Percentiles rank a stretch among this genome's conserved stretches.
phyloP scores from a whole-genome alignment of 2,113 vertebrate species.

The Heteronetta atricapilla region DNA sequence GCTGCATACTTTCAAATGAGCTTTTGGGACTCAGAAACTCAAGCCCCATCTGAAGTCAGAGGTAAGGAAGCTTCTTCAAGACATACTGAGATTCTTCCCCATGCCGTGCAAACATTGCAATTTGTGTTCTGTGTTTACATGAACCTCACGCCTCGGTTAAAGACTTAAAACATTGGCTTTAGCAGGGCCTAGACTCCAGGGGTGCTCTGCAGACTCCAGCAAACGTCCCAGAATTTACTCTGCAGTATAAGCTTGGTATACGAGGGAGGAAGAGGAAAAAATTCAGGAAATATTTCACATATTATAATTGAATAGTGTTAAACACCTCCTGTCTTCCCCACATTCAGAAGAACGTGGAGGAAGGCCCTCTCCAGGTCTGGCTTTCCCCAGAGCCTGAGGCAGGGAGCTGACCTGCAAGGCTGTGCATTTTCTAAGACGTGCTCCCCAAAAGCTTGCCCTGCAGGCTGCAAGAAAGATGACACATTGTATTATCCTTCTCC shows the following conservation, averaged over 20 bases:
- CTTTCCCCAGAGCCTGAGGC: background rate
- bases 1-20: background rate
- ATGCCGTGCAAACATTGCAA: background rate
- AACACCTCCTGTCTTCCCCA: background rate
- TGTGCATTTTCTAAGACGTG: background rate
- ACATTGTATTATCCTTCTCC: background rate
- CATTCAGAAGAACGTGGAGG: background rate
- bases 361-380: background rate
- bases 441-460: background rate
- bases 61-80: background rate
- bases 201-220: background rate
- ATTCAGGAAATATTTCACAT: background rate
- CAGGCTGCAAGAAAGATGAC: background rate
- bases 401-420: background rate
- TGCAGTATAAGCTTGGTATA: accelerated
- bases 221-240: background rate
- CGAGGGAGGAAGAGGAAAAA: background rate
- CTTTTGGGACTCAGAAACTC: background rate
- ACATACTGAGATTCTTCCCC: background rate
- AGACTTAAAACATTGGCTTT: background rate
- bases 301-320: background rate
- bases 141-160: background rate
- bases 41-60: background rate
- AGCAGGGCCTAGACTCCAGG: background rate
- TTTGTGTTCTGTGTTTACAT: background rate